Evolutionary conservation across 2,888 invertebrate genomes (phyloP).

Genomic region (Parnassius mnemosyne): DNA sequence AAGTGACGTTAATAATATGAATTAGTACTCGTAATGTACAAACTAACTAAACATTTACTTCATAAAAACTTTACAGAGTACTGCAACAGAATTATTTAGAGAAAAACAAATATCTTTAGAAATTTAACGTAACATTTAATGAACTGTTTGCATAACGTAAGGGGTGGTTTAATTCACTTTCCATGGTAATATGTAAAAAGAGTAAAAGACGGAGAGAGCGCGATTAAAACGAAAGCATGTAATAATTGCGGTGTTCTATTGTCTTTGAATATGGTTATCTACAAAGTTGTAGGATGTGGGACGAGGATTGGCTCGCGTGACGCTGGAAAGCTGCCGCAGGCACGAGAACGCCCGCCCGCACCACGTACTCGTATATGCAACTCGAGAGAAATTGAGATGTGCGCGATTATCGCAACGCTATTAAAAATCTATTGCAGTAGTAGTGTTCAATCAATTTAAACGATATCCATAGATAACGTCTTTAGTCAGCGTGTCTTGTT

Average conservation of each 20-base stretch:
- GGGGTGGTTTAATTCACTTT: too few species aligned
- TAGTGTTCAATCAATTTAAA: conserved; percentile 40
- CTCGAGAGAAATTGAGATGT: conserved; percentile 45
- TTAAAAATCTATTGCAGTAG: conserved; percentile 38
- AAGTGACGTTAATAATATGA: conserved; percentile 21
- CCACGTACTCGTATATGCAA: conserved; percentile 27
- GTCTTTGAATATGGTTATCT: conserved; percentile 44
- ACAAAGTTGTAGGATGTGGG: conserved; percentile 45
- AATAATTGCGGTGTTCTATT: conserved; percentile 42
- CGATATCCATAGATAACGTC: conserved; percentile 37
- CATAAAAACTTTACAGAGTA: neutral
- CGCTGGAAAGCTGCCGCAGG: conserved; percentile 32
- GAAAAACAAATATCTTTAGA: neutral
- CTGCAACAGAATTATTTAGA: neutral
- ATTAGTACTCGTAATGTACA: conserved; percentile 13
- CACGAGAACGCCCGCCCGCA: conserved; percentile 25
- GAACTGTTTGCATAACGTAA: neutral
- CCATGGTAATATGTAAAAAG: neutral
- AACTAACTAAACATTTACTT: neutral
- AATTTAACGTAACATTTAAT: neutral
- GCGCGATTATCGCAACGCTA: conserved; percentile 45
- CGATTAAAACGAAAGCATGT: conserved; percentile 30
- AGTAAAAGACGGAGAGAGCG: neutral
- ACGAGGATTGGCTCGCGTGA: conserved; percentile 40
- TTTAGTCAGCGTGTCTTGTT: conserved; percentile 32